Conservation (phyloP, 2,113 vertebrate genomes). For the Bubalus kerabau region DNA sequence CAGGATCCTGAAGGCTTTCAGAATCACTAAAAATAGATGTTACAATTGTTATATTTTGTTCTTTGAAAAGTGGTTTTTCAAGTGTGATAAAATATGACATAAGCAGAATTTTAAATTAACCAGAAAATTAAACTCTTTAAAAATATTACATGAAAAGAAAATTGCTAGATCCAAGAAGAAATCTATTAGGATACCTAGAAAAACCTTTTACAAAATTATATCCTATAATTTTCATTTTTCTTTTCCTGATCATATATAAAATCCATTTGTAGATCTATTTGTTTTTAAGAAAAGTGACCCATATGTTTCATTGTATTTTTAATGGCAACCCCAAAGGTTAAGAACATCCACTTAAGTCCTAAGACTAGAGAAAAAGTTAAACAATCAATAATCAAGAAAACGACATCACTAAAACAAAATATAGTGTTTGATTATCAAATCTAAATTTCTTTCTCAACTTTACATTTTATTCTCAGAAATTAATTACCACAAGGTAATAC, state of each 20-base stretch:
- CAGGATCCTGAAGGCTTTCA: neutral
- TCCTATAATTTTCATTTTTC: neutral
- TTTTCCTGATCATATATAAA: neutral
- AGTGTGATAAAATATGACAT: neutral
- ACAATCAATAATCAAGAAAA: neutral
- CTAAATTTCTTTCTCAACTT: neutral
- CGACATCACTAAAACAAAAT: neutral
- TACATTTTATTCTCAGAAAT: neutral
- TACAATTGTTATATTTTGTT: neutral
- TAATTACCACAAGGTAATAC: neutral
- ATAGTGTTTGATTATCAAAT: neutral
- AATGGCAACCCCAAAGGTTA: neutral
- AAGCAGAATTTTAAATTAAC: conserved; percentile 42
- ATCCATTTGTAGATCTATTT: neutral
- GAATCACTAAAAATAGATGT: conserved; percentile 28
- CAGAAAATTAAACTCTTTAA: conserved; percentile 42
- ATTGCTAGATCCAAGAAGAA: neutral
- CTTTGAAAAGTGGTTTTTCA: conserved; percentile 29
- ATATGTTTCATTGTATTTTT: neutral
- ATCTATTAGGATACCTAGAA: conserved; percentile 10
- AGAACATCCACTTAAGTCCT: neutral
- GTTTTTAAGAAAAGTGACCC: neutral
- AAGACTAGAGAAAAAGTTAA: neutral
- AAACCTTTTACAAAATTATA: conserved; percentile 2
- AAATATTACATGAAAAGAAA: neutral